Evolutionary conservation across 1,140 invertebrate genomes (phyloP).

Genomic region (Nilaparvata lugens): DNA sequence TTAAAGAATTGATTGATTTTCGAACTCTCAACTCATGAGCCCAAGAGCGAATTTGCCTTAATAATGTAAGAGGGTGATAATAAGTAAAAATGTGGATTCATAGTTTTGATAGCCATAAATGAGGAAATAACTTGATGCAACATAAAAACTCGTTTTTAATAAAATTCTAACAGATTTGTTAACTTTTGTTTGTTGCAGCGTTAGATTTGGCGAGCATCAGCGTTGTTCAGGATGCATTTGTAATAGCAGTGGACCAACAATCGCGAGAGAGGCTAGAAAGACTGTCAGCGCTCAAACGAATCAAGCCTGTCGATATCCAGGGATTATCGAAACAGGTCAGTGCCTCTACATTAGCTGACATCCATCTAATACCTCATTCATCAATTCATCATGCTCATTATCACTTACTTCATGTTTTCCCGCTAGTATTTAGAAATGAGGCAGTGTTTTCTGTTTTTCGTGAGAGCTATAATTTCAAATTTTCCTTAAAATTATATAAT

Average conservation of each 20-base stretch:
- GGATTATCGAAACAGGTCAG: slow-evolving; percentile 82
- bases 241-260: slow-evolving; percentile 93
- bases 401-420: not conserved
- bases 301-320: slow-evolving; percentile 91
- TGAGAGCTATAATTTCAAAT: too few species aligned
- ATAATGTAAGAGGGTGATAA: too few species aligned
- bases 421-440: too few species aligned
- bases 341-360: slow-evolving; percentile 6
- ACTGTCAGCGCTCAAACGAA: slow-evolving; percentile 78
- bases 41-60: too few species aligned
- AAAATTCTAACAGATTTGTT: not conserved
- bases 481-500: too few species aligned
- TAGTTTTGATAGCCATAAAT: too few species aligned
- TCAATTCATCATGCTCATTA: not conserved
- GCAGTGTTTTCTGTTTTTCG: too few species aligned
- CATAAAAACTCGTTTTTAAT: too few species aligned
- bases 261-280: slow-evolving; percentile 80
- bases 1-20: too few species aligned
- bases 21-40: too few species aligned
- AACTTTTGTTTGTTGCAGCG: slow-evolving; percentile 51
- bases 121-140: too few species aligned
- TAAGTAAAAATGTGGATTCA: too few species aligned
- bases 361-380: not conserved
- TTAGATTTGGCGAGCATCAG: slow-evolving; percentile 72
- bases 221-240: slow-evolving; percentile 92